Base-by-base conservation (phyloP, 2,888 invertebrate genomes). In the Hylaea fasciaria region DNA sequence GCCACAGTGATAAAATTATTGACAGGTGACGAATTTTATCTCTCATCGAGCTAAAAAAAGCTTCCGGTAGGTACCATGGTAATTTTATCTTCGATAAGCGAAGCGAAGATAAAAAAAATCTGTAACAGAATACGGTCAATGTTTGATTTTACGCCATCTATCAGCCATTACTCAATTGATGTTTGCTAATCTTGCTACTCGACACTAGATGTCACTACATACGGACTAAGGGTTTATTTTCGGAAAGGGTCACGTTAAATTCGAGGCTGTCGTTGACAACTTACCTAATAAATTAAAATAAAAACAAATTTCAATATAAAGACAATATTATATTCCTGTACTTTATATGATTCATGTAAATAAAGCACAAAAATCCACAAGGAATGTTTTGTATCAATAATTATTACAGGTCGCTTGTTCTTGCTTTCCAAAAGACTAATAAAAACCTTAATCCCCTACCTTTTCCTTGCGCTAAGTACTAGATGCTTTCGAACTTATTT, bases 131-230 rank as follows among this genome's bases (percentile, higher is more conserved):
- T 17, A 32, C 10, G 10, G 32, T 22, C 22, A 2, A 5, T 22
- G 4, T 22, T 9, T 17, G n/a, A 22, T 13, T 11, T 48, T 66
- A 55, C 77, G 78, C 78, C 77, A 78, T 72, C 83, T 82, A 57
- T 35, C 17, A 13, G 0, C n/a, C 44, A 37, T 7, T 13, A 29
- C 3, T 35, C 37, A 1, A 3, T 8, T 5, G 16, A 11, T 37
- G 52, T 14, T 46, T 49, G 10, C 47, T 69, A 74, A 72, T 83
- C 47, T 50, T 5, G 69, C 89, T 85, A 88, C 81, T 84, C 76
- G 68, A 64, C 79, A 67, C 78, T 77, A 85, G 88, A 78, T 83
- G 83, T 77, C 80, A 9, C 45, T 47, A 49, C 40, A 10, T 12
- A 9, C n/a, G n/a, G n/a, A n/a, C n/a, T n/a, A n/a, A n/a, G n/a